Evolutionary conservation across 2,888 invertebrate genomes (phyloP).

Genomic region (Pachliopta kotzebuea): DNA sequence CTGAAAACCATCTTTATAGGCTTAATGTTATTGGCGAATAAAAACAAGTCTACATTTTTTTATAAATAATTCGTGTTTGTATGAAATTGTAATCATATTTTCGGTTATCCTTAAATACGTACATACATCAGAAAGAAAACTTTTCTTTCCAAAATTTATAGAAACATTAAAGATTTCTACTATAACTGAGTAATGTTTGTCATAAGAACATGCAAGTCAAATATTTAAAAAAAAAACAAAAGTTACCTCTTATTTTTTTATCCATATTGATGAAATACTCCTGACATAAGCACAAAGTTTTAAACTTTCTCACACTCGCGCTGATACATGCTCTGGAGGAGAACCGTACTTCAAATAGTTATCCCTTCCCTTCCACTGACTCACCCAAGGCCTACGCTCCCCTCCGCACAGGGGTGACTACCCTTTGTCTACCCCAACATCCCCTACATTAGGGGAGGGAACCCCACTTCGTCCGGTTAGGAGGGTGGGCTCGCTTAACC

Average conservation of each 20-base stretch:
- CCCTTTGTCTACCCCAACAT: slow-evolving; percentile 75
- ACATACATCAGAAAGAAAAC: not conserved
- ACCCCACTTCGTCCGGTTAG: slow-evolving; percentile 68
- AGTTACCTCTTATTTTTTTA: slow-evolving; percentile 11
- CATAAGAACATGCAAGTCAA: not conserved
- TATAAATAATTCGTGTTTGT: not conserved
- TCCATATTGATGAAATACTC: slow-evolving; percentile 8
- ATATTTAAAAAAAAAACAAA: not conserved
- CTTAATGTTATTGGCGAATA: no score
- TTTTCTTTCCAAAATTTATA: no score
- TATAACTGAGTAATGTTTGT: no score
- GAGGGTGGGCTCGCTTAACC: slow-evolving; percentile 68
- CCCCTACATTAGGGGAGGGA: slow-evolving; percentile 73
- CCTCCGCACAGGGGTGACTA: slow-evolving; percentile 75
- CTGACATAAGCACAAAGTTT: slow-evolving; percentile 15
- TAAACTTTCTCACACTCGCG: slow-evolving; percentile 44
- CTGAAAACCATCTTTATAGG: no score
- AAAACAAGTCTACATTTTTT: not conserved
- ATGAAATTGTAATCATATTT: not conserved
- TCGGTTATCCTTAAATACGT: not conserved
- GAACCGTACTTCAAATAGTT: slow-evolving; percentile 60
- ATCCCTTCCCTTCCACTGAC: slow-evolving; percentile 64
- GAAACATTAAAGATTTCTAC: no score
- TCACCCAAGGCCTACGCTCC: slow-evolving; percentile 70
- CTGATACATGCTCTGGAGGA: slow-evolving; percentile 42